phyloP scores from a whole-genome alignment of 1,140 invertebrate species.

The Macrostomum lignano region DNA sequence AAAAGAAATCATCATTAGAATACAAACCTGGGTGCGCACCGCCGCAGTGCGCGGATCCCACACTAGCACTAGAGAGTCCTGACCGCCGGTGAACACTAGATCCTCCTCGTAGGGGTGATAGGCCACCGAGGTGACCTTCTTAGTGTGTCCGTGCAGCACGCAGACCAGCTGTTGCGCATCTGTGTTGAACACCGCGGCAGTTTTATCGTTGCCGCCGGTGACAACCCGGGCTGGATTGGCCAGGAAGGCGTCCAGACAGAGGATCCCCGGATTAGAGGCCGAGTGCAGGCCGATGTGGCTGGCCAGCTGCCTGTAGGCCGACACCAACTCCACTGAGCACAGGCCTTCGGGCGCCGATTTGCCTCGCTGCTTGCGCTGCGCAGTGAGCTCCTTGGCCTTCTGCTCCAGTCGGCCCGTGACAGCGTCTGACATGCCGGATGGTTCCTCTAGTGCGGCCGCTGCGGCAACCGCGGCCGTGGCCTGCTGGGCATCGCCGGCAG shows the following conservation, averaged over 20 bases:
- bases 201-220: slow-evolving; percentile 78
- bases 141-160: slow-evolving; percentile 63
- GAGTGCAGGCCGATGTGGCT: slow-evolving; percentile 74
- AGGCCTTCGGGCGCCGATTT: slow-evolving; percentile 77
- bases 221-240: slow-evolving; percentile 68
- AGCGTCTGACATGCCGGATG: neutral
- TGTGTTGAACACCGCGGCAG: slow-evolving; percentile 89
- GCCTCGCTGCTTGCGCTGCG: slow-evolving; percentile 73
- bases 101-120: slow-evolving; percentile 5
- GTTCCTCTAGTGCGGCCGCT: neutral
- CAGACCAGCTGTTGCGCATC: slow-evolving; percentile 83
- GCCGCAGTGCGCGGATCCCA: slow-evolving; percentile 80
- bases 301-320: slow-evolving; percentile 46
- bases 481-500: neutral
- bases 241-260: slow-evolving; percentile 63
- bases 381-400: slow-evolving; percentile 67
- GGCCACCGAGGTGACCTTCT: slow-evolving; percentile 47
- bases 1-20: too few relatives aligned
- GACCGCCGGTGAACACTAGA: slow-evolving; percentile 71
- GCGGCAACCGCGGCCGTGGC: neutral
- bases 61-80: slow-evolving; percentile 70
- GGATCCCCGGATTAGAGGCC: slow-evolving; percentile 75
- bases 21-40: slow-evolving; percentile 50
- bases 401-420: slow-evolving; percentile 42
- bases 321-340: slow-evolving; percentile 49